These are phyloP conservation scores for Drosophila kurseongensis DNA, from an alignment of 1,140 invertebrate genomes.

Conservation along the genomic window DNA sequence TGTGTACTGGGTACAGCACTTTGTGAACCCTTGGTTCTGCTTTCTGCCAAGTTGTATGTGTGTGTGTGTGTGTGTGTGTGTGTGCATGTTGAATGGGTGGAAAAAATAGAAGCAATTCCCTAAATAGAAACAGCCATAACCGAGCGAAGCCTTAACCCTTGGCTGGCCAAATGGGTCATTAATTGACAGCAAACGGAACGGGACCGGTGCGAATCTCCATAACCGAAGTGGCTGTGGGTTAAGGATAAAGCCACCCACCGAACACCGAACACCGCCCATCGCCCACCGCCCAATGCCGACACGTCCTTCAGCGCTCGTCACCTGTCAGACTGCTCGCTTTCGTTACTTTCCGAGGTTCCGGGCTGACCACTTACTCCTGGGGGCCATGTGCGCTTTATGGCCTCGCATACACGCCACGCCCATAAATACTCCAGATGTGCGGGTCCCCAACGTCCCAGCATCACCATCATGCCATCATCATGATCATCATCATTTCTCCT, in stretches of 20 bases:
- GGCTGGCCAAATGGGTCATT: slow-evolving; percentile 49
- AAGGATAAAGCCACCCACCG: slow-evolving; percentile 14
- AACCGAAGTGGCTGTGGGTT: slow-evolving; percentile 22
- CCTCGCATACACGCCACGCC: slow-evolving; percentile 7
- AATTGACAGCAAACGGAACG: slow-evolving; percentile 26
- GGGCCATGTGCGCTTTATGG: slow-evolving; percentile 61
- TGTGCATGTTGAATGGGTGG: slow-evolving; percentile 22
- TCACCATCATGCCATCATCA: slow-evolving; percentile 19
- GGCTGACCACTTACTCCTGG: slow-evolving; percentile 51
- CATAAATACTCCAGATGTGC: slow-evolving; percentile 25
- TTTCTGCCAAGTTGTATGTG: neutral
- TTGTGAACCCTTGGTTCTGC: neutral
- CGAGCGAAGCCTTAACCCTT: slow-evolving; percentile 36
- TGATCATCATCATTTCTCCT: slow-evolving; percentile 37
- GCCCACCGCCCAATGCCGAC: neutral
- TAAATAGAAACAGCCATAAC: slow-evolving; percentile 48
- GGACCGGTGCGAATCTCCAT: neutral
- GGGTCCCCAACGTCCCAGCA: slow-evolving; percentile 23
- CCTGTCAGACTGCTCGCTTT: slow-evolving; percentile 24
- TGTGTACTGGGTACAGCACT: slow-evolving; percentile 1
- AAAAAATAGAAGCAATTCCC: slow-evolving; percentile 46
- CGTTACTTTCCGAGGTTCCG: slow-evolving; percentile 4
- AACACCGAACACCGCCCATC: neutral
- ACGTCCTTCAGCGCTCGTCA: slow-evolving; percentile 9
- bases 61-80: slow-evolving; percentile 3